Base-by-base conservation (phyloP, 2,888 invertebrate genomes). In the Megalurothrips usitatus region DNA sequence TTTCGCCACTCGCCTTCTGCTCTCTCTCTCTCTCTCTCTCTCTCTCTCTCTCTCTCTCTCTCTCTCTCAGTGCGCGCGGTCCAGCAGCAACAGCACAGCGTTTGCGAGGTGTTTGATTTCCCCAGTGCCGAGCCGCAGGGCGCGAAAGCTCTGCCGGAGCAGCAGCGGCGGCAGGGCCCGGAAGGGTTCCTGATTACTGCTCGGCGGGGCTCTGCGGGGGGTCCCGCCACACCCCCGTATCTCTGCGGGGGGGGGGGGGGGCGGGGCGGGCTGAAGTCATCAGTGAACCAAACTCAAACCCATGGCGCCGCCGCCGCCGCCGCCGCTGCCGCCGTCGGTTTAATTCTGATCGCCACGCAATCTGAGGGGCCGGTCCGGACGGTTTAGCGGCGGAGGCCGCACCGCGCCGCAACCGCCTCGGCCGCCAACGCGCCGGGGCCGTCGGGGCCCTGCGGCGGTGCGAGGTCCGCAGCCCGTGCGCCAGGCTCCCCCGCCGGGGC, bases 71-170 rank as follows among this genome's bases (percentile, higher is more conserved):
- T 43, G 3, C 34, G 34, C 34, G 34, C 34, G 34, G 34, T 43
- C 34, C 34, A 6, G 34, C 34, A 8, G 58, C 19, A n/a, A 0
- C 11, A n/a, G 52, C 14, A 17, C 52, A 52, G 58, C 26, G 23
- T n/a, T 12, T 75, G 68, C 34, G 68, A 75, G 68, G 68, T 75
- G 68, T 75, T 75, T 75, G 68, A 75, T 75, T 75, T 75, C 68
- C 68, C 68, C 26, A 75, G 68, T 75, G 68, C 68, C 68, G 58
- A 19, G 17, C 58, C 19, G 19, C 58, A 58, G 58, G 58, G 14
- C 58, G 58, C 19, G 58, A 19, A 17, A 17, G 52, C 52, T 17
- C 34, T 43, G 34, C 34, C 14, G 17, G 58, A 58, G 17, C 19
- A 58, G 19, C 58, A 17, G 17, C 14, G 58, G 58, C 14, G 58